Conservation (phyloP, 2,113 vertebrate genomes). For the Callorhinus ursinus region DNA sequence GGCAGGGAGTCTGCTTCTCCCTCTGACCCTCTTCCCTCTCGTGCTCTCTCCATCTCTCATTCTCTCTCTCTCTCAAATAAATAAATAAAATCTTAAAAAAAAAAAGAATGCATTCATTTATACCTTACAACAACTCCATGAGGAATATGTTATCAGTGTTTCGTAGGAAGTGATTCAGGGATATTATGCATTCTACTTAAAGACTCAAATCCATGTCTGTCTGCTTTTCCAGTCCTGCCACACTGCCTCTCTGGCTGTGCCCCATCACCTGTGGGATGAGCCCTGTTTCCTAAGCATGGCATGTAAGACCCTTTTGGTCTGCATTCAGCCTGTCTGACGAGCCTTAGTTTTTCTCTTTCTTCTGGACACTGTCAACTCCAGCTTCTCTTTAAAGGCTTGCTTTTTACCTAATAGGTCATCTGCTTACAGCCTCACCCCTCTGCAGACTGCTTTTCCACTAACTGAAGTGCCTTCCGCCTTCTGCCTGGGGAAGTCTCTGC, state of each 20-base stretch:
- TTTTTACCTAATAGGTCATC: neutral
- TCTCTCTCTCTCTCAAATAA: too few relatives aligned
- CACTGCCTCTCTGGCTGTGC: neutral
- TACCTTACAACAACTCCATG: neutral
- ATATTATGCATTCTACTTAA: neutral
- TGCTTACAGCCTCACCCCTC: constrained; percentile 5
- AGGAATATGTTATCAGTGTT: neutral
- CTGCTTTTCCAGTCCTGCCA: neutral
- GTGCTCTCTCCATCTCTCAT: too few relatives aligned
- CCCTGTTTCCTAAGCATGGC: neutral
- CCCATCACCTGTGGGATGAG: neutral
- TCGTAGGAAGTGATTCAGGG: neutral
- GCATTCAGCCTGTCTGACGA: neutral
- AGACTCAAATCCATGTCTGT: neutral
- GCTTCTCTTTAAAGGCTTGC: neutral
- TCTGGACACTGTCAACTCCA: neutral
- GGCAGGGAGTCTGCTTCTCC: too few relatives aligned
- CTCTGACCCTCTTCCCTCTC: too few relatives aligned
- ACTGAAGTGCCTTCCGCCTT: neutral
- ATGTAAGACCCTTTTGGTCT: neutral
- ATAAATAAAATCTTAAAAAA: too few relatives aligned
- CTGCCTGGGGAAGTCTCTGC: neutral
- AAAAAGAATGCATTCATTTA: neutral
- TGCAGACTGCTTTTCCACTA: neutral
- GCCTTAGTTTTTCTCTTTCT: neutral